phyloP scores from a whole-genome alignment of 2,888 invertebrate genomes.

The Trachelus troglodyta region DNA sequence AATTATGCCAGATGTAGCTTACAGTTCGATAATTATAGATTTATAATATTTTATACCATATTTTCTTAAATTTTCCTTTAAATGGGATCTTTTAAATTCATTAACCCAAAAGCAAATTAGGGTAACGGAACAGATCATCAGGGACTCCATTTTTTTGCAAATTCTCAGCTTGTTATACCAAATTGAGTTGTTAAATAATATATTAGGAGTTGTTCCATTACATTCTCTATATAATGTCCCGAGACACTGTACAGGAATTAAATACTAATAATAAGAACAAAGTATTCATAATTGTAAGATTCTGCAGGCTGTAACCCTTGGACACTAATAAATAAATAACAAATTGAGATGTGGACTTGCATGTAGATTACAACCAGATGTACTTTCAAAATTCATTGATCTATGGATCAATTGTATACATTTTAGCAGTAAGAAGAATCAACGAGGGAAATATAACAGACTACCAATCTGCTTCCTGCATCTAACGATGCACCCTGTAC shows the following conservation, averaged over 20 bases:
- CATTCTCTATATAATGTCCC: background rate
- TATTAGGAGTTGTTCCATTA: background rate
- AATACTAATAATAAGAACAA: background rate
- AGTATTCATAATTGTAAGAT: background rate
- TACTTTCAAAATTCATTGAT: background rate
- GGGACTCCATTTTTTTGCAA: background rate
- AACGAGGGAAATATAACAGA: conserved; percentile 19
- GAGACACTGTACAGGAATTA: background rate
- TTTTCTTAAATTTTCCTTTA: background rate
- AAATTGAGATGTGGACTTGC: background rate
- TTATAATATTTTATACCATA: background rate
- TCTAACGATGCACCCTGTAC: conserved; percentile 31
- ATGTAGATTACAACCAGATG: background rate
- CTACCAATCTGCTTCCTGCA: conserved; percentile 16
- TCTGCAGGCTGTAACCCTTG: background rate
- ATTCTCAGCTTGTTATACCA: background rate
- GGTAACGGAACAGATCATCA: background rate
- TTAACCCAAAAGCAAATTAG: background rate
- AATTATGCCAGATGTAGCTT: background rate
- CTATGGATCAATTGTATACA: background rate
- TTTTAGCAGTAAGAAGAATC: conserved; percentile 10
- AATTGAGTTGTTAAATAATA: background rate
- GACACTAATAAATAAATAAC: background rate
- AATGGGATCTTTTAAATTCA: background rate
- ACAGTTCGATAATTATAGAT: background rate